These are phyloP conservation scores for Pangasius krempfi DNA, from an alignment of 2,797 vertebrate genomes.

Conservation along the genomic window DNA sequence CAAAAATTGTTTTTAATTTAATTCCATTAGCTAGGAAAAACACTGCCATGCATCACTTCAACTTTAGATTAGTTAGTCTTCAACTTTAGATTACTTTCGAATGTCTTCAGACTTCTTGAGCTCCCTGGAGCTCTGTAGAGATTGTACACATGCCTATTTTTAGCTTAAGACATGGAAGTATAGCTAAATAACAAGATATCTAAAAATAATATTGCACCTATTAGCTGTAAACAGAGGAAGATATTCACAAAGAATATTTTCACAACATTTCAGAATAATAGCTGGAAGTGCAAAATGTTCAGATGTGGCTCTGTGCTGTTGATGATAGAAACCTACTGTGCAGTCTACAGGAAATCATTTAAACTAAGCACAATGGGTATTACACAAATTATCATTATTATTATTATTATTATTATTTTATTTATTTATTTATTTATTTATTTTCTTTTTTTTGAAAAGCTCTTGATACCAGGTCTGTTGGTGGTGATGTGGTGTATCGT, in stretches of 20 bases:
- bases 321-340: neutral
- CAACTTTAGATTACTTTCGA: neutral
- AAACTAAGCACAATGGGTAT: neutral
- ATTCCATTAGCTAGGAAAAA: neutral
- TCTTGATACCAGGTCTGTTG: neutral
- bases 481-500: neutral
- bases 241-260: conserved; percentile 1
- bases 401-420: neutral
- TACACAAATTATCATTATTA: neutral
- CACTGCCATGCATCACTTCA: neutral
- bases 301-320: neutral
- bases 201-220: conserved; percentile 5
- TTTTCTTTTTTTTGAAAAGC: neutral
- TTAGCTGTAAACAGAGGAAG: neutral
- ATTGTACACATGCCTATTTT: neutral
- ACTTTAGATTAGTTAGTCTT: neutral
- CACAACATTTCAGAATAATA: neutral
- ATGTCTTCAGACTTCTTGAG: neutral
- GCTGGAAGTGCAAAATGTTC: neutral
- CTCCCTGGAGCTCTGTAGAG: neutral
- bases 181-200: neutral
- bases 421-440: neutral
- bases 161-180: neutral
- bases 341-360: neutral
- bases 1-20: neutral